Evolutionary conservation across 1,140 invertebrate species (phyloP).

Genomic region (Drosophila lacertosa): DNA sequence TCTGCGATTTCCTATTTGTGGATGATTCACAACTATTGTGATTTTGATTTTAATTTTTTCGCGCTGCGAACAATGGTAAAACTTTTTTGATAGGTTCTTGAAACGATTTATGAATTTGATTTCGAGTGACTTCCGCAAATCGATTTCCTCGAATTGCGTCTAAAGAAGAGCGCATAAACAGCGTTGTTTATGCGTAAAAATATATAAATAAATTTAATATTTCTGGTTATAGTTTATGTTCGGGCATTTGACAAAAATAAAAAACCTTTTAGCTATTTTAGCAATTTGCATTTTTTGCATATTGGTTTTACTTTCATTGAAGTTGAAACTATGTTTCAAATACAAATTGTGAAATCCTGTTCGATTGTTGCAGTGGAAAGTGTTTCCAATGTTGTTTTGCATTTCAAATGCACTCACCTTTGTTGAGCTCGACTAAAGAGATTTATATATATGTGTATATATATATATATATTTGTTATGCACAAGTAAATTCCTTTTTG

Average conservation of each 20-base stretch:
- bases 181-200: neutral
- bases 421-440: neutral
- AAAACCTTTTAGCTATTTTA: neutral
- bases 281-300: too few relatives aligned
- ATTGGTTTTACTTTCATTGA: too few relatives aligned
- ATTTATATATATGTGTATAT: neutral
- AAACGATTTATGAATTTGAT: slow-evolving; percentile 1
- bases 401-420: slow-evolving; percentile 13
- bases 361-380: neutral
- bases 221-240: neutral
- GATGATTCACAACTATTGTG: slow-evolving; percentile 50
- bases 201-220: neutral
- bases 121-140: slow-evolving; percentile 59
- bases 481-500: neutral
- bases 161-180: neutral
- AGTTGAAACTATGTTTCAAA: too few relatives aligned
- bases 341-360: neutral
- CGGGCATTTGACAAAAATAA: neutral
- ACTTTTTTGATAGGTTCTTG: slow-evolving; percentile 59
- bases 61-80: slow-evolving; percentile 27
- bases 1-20: slow-evolving; percentile 47
- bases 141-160: slow-evolving; percentile 1
- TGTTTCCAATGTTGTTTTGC: neutral
- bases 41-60: slow-evolving; percentile 11
- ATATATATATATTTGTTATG: slow-evolving; percentile 1